Evolutionary conservation across 2,797 vertebrate genomes (phyloP), one percentile per base, ranked within the genome.

Genomic region (Epinephelus awoara): DNA sequence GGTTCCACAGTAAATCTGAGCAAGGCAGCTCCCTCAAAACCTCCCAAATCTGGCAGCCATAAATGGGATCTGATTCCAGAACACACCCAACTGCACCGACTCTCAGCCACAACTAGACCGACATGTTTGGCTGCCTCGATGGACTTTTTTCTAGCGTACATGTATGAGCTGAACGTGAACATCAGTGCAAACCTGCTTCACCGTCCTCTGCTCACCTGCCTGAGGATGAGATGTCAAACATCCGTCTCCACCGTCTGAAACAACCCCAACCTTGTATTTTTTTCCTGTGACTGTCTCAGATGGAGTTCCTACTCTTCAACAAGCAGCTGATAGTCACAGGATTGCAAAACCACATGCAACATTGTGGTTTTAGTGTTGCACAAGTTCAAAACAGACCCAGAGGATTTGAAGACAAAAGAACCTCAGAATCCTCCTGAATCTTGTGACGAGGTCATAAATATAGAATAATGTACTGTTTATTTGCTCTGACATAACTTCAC

Each of bases 291-390:
- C 15, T 23, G 12, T 4, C 34, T 65, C 65, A 25, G 55, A 40
- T 2, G 9, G 42, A 0, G 38, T 57, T 61, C 29, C 15, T 27
- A 1, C 19, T 27, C n/a, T n/a, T 44, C n/a, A 12, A 34, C 3
- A 18, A 72, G 66, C 52, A n/a, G 47, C 70, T 83, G 80, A 69
- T 6, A 18, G 67, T 87, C 78, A 84, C 55, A 79, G 40, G 80
- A 40, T n/a, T 2, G 14, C 29, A 55, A 14, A 67, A 18, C 42
- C 44, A 27, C 64, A 55, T 44, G 79, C 21, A 71, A 10, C 54
- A 2, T 11, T n/a, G 59, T 49, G 52, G 49, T 47, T 71, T 23
- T 9, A 10, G 46, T 47, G 54, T 44, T 18, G 10, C 4, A 23
- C 12, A 10, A 80, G 66, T 49, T 65, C 70, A 55, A 7, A 74